Base-by-base conservation (phyloP, 2,888 invertebrate genomes). In the Sesia apiformis region DNA sequence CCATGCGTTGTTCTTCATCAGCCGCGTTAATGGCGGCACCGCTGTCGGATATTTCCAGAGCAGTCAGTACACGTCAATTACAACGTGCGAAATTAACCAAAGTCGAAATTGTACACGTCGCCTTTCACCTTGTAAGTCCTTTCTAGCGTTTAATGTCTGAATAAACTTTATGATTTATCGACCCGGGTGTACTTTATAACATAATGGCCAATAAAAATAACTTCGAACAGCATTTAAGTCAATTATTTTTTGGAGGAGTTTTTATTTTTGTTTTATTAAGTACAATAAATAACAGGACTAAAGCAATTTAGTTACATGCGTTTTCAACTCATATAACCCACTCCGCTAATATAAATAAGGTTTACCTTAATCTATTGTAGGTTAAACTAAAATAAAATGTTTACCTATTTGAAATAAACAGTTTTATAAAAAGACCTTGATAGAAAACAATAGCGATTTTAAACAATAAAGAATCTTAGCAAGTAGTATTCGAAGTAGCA, bases 121-220 rank as follows among this genome's bases (percentile, higher is more conserved):
- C 71, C 78, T 78, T 81, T 79, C 76, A 76, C 79, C 73, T 73
- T 67, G 59, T 54, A 61, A 69, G 67, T 78, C 76, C 80, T 74
- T 73, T 77, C 74, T 80, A 78, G 70, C 66, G 66, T 67, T 77
- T 74, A 70, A 76, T 69, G 62, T 70, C 64, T 63, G 66, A 63
- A 74, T 72, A 23, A 23, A 23, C 67, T 72, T 72, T 70, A 72
- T 73, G 67, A 76, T 77, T 73, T 55, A 55, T 49, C 23, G 23
- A 23, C 23, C 23, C 23, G 23, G 2, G 59, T 63, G 62, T 64
- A 64, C 65, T 66, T 67, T 70, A 64, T 66, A 65, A 61, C 57
- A 64, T 75, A 70, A 75, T 75, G 71, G 69, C 59, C 72, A 68
- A 75, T 81, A 74, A 81, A 78, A 76, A 66, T 63, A 51, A 68